A percentile compares a stretch with the other conserved stretches of the same genome.
These are phyloP conservation scores for Drosophila melanosoma DNA, from an alignment of 2,888 invertebrate species.

Conservation along the genomic window DNA sequence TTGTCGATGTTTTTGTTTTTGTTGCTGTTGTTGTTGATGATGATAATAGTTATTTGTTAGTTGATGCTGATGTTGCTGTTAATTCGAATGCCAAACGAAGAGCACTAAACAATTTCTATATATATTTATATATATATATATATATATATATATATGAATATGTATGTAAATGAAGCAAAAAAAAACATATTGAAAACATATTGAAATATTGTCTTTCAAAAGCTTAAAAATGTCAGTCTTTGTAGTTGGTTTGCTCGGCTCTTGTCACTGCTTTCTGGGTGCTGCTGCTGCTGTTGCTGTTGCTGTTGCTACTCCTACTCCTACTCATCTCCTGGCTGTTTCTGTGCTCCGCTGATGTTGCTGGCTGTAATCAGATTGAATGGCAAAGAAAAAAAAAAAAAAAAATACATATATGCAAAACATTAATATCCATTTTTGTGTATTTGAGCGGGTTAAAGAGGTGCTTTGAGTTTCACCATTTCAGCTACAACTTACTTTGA, in stretches of 20 bases:
- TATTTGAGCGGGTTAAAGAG: neutral
- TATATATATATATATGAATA: constrained; percentile 8
- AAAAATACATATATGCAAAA: neutral
- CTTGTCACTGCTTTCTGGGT: constrained; percentile 64
- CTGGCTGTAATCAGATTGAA: constrained; percentile 41
- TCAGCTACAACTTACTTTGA: constrained; percentile 63
- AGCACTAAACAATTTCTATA: constrained; percentile 50
- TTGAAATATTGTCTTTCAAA: constrained; percentile 85
- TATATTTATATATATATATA: constrained; percentile 4
- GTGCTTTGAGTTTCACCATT: neutral
- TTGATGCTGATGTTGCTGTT: constrained; percentile 21
- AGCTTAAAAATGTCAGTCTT: constrained; percentile 86
- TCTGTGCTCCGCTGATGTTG: constrained; percentile 13
- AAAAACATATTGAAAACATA: constrained; percentile 70
- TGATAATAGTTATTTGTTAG: constrained; percentile 14
- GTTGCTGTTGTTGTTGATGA: constrained; percentile 2
- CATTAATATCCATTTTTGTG: constrained; percentile 38
- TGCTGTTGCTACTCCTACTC: constrained; percentile 48
- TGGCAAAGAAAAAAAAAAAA: neutral
- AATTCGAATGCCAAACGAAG: constrained; percentile 47
- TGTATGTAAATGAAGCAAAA: constrained; percentile 51
- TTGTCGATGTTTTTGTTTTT: constrained; percentile 10
- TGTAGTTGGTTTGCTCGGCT: constrained; percentile 78
- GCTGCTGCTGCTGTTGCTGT: constrained; percentile 56
- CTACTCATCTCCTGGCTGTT: constrained; percentile 21